These are phyloP conservation scores for Mustela nigripes DNA, from an alignment of 2,113 vertebrate species.

Conservation along the genomic window DNA sequence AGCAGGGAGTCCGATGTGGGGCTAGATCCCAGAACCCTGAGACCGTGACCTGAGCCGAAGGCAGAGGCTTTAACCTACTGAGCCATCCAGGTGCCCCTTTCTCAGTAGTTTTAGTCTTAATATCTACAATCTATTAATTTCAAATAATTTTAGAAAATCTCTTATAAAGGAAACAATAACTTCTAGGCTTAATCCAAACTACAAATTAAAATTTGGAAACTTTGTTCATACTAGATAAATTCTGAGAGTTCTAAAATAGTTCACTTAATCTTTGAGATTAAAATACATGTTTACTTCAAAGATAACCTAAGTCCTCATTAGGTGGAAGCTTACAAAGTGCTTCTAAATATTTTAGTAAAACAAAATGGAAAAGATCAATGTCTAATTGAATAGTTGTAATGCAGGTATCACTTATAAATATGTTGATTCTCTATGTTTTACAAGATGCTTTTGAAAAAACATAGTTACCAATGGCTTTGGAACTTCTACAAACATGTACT, in stretches of 20 bases:
- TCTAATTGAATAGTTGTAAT: slow-evolving; percentile 5
- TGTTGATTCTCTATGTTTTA: background rate
- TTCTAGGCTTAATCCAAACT: background rate
- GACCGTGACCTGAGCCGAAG: too few species aligned
- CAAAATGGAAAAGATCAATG: background rate
- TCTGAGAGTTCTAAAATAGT: background rate
- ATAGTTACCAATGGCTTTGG: background rate
- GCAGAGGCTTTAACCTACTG: too few species aligned
- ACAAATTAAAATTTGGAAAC: slow-evolving; percentile 1
- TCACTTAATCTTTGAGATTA: slow-evolving; percentile 18
- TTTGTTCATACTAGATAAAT: background rate
- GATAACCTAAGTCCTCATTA: slow-evolving; percentile 10
- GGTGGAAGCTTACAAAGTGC: background rate
- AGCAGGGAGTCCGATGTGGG: too few species aligned
- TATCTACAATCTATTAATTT: background rate
- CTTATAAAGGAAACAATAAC: background rate
- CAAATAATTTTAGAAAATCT: slow-evolving; percentile 28
- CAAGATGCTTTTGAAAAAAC: background rate
- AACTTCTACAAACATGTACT: background rate
- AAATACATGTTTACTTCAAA: slow-evolving; percentile 38
- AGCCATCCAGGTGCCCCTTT: too few species aligned
- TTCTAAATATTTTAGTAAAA: slow-evolving; percentile 42
- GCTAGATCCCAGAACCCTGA: too few species aligned
- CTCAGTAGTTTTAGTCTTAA: slow-evolving; percentile 44
- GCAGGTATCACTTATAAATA: background rate